These are phyloP conservation scores for Rynchops niger DNA, from an alignment of 2,113 vertebrate species.

Conservation along the genomic window DNA sequence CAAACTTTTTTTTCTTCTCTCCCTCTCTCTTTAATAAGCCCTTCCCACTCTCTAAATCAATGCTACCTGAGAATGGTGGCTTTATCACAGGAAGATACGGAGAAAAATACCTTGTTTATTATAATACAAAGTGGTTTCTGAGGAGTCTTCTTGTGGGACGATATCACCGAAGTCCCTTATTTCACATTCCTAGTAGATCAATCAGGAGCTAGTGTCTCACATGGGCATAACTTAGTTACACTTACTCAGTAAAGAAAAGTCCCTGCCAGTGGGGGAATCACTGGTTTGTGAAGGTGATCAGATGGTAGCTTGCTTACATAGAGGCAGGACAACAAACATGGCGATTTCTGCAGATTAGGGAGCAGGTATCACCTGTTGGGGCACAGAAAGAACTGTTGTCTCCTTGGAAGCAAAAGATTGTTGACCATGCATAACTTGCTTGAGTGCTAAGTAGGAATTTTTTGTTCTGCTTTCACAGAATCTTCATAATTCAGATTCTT, in stretches of 20 bases:
- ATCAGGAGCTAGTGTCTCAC: neutral
- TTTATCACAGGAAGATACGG: neutral
- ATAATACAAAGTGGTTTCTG: neutral
- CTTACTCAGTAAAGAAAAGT: neutral
- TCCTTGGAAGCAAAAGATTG: neutral
- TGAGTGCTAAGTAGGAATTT: neutral
- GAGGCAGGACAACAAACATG: neutral
- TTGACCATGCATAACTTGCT: neutral
- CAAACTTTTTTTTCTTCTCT: neutral
- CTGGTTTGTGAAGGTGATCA: neutral
- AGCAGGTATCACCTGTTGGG: neutral
- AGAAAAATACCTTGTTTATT: neutral
- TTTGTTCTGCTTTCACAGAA: neutral
- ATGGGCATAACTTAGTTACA: neutral
- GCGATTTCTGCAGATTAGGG: neutral
- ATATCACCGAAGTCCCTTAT: neutral
- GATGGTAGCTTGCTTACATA: neutral
- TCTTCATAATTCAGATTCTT: neutral
- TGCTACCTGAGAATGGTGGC: neutral
- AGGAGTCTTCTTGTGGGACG: neutral
- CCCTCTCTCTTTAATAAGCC: neutral
- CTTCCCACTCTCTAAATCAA: neutral
- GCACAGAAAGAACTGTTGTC: neutral
- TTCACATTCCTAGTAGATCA: neutral
- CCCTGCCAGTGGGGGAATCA: neutral